Conservation (phyloP, 2,797 vertebrate species). For the Chaunax sp. region DNA sequence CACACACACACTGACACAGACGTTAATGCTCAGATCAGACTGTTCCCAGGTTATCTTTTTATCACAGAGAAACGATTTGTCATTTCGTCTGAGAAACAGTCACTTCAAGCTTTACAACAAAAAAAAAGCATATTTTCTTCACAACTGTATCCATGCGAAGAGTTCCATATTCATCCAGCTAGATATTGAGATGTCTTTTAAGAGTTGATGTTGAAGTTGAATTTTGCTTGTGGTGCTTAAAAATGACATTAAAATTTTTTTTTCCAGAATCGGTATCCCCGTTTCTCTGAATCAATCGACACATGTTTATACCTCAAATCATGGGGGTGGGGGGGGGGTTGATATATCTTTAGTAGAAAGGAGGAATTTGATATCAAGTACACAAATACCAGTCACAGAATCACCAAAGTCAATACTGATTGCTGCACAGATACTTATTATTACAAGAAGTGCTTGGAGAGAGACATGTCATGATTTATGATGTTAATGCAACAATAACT, state of each 20-base stretch:
- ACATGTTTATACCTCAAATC: too few species aligned
- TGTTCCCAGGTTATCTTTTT: constrained; percentile 23
- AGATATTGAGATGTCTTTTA: background rate
- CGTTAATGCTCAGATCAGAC: constrained; percentile 21
- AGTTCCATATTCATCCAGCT: background rate
- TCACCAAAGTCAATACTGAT: background rate
- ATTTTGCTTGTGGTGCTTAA: background rate
- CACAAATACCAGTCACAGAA: background rate
- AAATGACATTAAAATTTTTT: background rate
- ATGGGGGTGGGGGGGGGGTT: too few species aligned
- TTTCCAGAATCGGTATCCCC: background rate
- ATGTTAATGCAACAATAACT: too few species aligned
- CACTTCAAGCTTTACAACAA: background rate
- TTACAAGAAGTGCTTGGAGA: too few species aligned
- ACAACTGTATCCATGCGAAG: background rate
- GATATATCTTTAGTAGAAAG: background rate
- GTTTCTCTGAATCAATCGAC: background rate
- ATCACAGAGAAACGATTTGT: constrained; percentile 17
- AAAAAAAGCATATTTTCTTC: background rate
- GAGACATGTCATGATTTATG: too few species aligned
- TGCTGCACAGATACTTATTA: background rate
- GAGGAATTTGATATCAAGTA: background rate
- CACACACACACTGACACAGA: constrained; percentile 7
- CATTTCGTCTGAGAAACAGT: constrained; percentile 7
- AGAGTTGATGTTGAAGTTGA: too few species aligned